A percentile compares a stretch with the other conserved stretches of the same genome.
Evolutionary conservation across 2,888 invertebrate genomes (phyloP).

Genomic region (Drosophila aldrichi): DNA sequence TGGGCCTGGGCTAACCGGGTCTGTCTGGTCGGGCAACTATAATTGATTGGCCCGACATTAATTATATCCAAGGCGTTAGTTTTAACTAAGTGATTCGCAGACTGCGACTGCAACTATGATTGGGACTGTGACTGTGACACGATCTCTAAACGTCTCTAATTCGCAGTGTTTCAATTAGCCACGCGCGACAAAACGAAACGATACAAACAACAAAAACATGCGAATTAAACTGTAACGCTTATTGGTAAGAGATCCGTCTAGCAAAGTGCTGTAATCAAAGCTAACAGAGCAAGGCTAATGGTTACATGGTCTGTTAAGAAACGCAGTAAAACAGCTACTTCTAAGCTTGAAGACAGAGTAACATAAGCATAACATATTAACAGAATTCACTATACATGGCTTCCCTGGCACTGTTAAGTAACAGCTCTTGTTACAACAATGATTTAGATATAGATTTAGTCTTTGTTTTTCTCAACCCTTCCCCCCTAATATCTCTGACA

Average conservation of each 20-base stretch:
- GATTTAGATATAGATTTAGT: constrained; percentile 22
- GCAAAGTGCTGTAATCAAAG: neutral
- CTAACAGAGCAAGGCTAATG: neutral
- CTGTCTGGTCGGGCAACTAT: constrained; percentile 33
- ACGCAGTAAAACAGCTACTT: neutral
- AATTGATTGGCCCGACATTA: constrained; percentile 73
- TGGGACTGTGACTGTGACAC: neutral
- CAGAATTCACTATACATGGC: no score
- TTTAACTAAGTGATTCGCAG: constrained; percentile 47
- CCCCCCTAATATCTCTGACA: neutral
- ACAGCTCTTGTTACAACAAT: constrained; percentile 34
- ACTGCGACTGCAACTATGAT: constrained; percentile 1
- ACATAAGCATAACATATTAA: neutral
- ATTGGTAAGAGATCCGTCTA: neutral
- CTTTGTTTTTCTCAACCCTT: neutral
- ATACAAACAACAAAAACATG: constrained; percentile 48
- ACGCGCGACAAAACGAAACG: constrained; percentile 1
- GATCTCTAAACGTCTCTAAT: constrained; percentile 42
- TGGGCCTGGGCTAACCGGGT: constrained; percentile 7
- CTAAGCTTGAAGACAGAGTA: neutral
- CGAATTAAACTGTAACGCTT: constrained; percentile 38
- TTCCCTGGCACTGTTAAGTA: neutral
- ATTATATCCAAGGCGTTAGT: constrained; percentile 62
- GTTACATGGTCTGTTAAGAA: neutral
- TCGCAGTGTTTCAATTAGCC: constrained; percentile 52